phyloP scores from a whole-genome alignment of 2,888 invertebrate genomes.

The Parnassius glacialis region DNA sequence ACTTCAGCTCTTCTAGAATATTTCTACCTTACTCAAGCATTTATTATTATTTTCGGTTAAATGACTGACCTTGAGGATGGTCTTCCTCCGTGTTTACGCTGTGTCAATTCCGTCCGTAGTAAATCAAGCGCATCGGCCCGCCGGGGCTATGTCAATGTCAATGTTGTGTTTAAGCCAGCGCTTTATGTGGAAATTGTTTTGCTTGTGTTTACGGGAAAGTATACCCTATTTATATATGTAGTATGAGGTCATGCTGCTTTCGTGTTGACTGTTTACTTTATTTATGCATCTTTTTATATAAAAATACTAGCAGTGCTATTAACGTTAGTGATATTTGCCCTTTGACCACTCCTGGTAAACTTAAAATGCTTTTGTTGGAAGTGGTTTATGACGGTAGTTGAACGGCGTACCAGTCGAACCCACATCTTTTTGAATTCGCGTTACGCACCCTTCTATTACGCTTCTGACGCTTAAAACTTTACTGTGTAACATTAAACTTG shows the following conservation, averaged over 20 bases:
- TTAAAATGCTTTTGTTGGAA: too few relatives aligned
- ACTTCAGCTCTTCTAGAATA: too few relatives aligned
- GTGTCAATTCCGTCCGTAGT: not conserved
- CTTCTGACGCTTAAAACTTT: too few relatives aligned
- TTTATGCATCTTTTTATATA: not conserved
- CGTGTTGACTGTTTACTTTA: not conserved
- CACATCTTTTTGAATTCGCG: too few relatives aligned
- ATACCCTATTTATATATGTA: not conserved
- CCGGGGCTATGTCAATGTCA: conserved; percentile 13
- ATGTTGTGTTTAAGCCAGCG: conserved; percentile 5
- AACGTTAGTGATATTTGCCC: too few relatives aligned
- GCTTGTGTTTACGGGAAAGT: not conserved
- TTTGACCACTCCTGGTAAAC: too few relatives aligned
- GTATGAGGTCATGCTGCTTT: not conserved
- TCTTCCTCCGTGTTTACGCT: not conserved
- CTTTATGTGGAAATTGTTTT: conserved; percentile 10
- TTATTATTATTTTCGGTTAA: too few relatives aligned
- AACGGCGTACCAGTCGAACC: too few relatives aligned
- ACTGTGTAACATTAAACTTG: too few relatives aligned
- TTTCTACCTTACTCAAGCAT: too few relatives aligned
- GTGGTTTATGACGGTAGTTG: too few relatives aligned
- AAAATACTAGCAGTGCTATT: not conserved
- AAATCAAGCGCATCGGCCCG: not conserved
- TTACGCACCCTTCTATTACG: too few relatives aligned
- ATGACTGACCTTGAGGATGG: not conserved